Conservation (phyloP, 1,140 invertebrate species). For the Palaemon carinicauda region DNA sequence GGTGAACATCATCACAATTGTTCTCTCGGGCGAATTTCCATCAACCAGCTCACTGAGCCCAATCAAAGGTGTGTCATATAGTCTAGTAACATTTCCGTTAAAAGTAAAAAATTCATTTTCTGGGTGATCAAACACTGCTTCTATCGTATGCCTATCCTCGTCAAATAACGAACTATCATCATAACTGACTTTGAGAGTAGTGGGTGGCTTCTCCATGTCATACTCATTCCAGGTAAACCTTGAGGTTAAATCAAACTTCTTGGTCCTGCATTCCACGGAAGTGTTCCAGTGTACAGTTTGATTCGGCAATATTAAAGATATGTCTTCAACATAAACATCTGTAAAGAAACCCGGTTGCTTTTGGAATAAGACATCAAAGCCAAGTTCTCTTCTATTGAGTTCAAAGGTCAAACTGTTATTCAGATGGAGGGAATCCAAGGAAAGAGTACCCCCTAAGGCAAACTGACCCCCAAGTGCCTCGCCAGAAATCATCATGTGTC, state of each 20-base stretch:
- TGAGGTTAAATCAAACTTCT: constrained; percentile 9
- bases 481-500: neutral
- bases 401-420: constrained; percentile 21
- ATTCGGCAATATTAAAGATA: constrained; percentile 9
- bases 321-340: neutral
- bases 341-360: constrained; percentile 5
- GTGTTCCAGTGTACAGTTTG: constrained; percentile 14
- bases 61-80: neutral
- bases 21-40: constrained; percentile 32
- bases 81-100: constrained; percentile 2
- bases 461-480: neutral
- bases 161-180: constrained; percentile 20
- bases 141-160: neutral
- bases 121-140: constrained; percentile 26
- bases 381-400: constrained; percentile 17
- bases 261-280: neutral
- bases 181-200: constrained; percentile 20
- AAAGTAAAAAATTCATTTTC: constrained; percentile 5
- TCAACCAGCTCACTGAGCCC: constrained; percentile 25
- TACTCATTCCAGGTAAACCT: constrained; percentile 16
- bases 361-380: constrained; percentile 7
- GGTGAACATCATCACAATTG: neutral
- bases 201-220: neutral
- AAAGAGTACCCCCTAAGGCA: neutral
- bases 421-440: neutral